Evolutionary conservation across 2,888 invertebrate species (phyloP).

Genomic region (Steinernema hermaphroditum): DNA sequence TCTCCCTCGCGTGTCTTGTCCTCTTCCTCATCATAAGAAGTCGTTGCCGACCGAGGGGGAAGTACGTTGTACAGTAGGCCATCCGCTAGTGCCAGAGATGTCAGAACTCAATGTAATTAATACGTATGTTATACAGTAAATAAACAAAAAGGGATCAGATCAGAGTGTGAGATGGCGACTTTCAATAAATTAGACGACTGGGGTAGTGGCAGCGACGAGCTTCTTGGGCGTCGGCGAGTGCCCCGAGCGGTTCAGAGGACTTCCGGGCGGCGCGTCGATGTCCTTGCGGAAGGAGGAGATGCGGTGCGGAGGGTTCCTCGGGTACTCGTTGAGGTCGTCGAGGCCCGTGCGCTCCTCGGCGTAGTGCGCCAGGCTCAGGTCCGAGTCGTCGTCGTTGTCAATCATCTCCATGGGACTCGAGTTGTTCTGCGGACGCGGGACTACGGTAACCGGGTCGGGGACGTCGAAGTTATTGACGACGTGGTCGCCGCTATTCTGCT

Average conservation of each 20-base stretch:
- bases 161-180: conserved; percentile 2
- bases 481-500: background rate
- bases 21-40: background rate
- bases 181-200: background rate
- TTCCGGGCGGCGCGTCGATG: background rate
- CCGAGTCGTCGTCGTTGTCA: conserved; percentile 46
- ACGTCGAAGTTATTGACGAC: conserved; percentile 15
- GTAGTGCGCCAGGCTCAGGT: conserved; percentile 47
- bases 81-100: too few species aligned
- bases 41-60: conserved; percentile 5
- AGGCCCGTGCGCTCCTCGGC: conserved; percentile 35
- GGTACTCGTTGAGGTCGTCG: background rate
- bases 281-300: background rate
- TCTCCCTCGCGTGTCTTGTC: conserved; percentile 1
- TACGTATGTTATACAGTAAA: too few species aligned
- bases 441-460: conserved; percentile 17
- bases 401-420: conserved; percentile 39
- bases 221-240: background rate
- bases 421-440: conserved; percentile 10
- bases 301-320: background rate
- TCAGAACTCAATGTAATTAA: too few species aligned
- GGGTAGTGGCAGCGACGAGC: conserved; percentile 8
- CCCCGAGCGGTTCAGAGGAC: conserved; percentile 4
- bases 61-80: conserved; percentile 18
- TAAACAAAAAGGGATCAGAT: too few species aligned